phyloP scores from a whole-genome alignment of 2,888 invertebrate species.

The Uloborus plumipes region DNA sequence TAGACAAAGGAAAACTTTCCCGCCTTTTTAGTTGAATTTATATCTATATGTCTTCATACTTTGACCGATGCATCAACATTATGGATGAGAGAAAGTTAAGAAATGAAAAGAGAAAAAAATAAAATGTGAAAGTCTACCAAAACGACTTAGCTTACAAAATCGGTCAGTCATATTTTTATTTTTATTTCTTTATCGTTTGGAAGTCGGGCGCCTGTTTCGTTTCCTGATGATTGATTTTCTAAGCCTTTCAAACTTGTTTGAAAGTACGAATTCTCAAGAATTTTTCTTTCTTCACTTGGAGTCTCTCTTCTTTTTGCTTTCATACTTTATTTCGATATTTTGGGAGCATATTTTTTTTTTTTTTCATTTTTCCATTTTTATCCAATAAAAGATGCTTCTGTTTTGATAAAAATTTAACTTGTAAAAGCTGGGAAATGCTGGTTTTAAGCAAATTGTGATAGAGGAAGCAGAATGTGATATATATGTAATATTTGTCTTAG shows the following conservation, averaged over 20 bases:
- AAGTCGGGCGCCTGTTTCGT: background rate
- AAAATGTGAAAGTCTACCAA: conserved; percentile 12
- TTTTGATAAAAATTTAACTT: too few species aligned
- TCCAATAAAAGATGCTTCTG: background rate
- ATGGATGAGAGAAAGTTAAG: conserved; percentile 47
- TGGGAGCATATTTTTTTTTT: background rate
- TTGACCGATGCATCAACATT: conserved; percentile 31
- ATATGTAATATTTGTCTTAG: too few species aligned
- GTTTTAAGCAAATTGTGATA: too few species aligned
- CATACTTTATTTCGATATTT: background rate
- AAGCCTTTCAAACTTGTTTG: background rate
- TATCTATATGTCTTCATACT: conserved; percentile 43
- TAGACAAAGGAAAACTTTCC: conserved; percentile 36
- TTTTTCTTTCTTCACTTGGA: too few species aligned
- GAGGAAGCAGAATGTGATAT: too few species aligned
- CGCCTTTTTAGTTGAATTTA: conserved; percentile 54
- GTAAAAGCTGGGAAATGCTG: too few species aligned
- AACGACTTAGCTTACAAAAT: conserved; percentile 33
- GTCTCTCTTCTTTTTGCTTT: background rate
- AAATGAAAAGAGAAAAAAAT: background rate
- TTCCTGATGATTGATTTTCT: conserved; percentile 2
- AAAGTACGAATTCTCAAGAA: too few species aligned
- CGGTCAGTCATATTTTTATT: conserved; percentile 25
- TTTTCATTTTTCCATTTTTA: background rate
- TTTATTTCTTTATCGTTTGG: background rate